phyloP scores from a whole-genome alignment of 2,888 invertebrate genomes.

The Eurytoma adleriae region DNA sequence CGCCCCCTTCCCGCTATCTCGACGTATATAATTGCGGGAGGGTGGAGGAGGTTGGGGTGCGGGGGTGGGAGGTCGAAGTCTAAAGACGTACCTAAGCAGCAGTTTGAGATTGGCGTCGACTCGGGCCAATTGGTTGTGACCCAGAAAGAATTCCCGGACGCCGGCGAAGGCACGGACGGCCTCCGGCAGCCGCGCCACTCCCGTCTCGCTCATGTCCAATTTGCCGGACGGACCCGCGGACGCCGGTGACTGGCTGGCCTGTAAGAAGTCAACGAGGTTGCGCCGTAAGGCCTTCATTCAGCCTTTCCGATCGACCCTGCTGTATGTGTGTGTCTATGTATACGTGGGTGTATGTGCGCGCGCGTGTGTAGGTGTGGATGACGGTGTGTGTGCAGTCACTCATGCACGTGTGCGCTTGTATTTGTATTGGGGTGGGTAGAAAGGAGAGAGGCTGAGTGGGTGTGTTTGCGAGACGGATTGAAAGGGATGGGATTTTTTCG shows the following conservation, averaged over 20 bases:
- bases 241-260: conserved; percentile 55
- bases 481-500: no score
- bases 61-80: not conserved
- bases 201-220: conserved; percentile 73
- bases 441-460: no score
- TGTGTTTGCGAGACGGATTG: no score
- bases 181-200: conserved; percentile 74
- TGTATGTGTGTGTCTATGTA: no score
- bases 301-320: not conserved
- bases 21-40: not conserved
- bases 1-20: not conserved
- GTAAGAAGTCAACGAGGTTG: conserved; percentile 2
- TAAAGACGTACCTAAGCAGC: conserved; percentile 66
- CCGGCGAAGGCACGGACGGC: conserved; percentile 71
- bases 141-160: conserved; percentile 71
- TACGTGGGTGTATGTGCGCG: no score
- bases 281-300: not conserved
- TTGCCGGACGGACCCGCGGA: conserved; percentile 62
- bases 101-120: conserved; percentile 68
- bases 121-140: conserved; percentile 71
- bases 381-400: no score
- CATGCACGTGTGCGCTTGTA: no score
- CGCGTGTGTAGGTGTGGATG: no score
- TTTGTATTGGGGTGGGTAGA: no score
- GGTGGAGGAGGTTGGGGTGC: not conserved